These are phyloP conservation scores for Craniophora ligustri DNA, from an alignment of 2,888 invertebrate genomes.

Conservation along the genomic window DNA sequence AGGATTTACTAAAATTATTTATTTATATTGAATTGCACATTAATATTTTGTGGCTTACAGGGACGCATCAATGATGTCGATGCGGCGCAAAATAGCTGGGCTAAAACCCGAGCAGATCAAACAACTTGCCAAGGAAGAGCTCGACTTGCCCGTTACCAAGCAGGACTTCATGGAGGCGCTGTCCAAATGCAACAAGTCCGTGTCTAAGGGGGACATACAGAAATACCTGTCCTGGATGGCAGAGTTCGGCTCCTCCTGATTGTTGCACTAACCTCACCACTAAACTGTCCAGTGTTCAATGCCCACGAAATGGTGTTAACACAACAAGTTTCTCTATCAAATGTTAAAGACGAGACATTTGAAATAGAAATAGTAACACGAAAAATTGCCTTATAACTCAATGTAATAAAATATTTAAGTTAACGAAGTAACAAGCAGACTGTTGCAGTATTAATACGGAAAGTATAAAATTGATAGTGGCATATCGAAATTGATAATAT, in stretches of 20 bases:
- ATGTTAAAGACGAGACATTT: slow-evolving; percentile 46
- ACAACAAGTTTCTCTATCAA: slow-evolving; percentile 36
- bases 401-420: slow-evolving; percentile 56
- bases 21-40: no score
- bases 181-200: slow-evolving; percentile 98
- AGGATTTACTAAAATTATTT: no score
- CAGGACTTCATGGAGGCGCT: slow-evolving; percentile 98
- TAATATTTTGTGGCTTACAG: slow-evolving; percentile 84
- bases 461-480: slow-evolving; percentile 70
- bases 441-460: slow-evolving; percentile 81
- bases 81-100: slow-evolving; percentile 98
- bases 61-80: slow-evolving; percentile 99
- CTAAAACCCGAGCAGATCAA: slow-evolving; percentile 98
- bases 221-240: slow-evolving; percentile 99
- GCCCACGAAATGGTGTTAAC: slow-evolving; percentile 13
- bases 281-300: slow-evolving; percentile 28
- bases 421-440: slow-evolving; percentile 67
- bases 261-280: slow-evolving; percentile 56
- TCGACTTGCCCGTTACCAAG: slow-evolving; percentile 97
- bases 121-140: slow-evolving; percentile 97
- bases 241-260: slow-evolving; percentile 98
- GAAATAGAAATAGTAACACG: slow-evolving; percentile 52
- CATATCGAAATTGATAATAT: slow-evolving; percentile 69
- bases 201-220: slow-evolving; percentile 97
- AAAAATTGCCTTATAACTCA: slow-evolving; percentile 72